Base-by-base conservation (phyloP, 1,140 invertebrate genomes). In the Drosophila orosa region DNA sequence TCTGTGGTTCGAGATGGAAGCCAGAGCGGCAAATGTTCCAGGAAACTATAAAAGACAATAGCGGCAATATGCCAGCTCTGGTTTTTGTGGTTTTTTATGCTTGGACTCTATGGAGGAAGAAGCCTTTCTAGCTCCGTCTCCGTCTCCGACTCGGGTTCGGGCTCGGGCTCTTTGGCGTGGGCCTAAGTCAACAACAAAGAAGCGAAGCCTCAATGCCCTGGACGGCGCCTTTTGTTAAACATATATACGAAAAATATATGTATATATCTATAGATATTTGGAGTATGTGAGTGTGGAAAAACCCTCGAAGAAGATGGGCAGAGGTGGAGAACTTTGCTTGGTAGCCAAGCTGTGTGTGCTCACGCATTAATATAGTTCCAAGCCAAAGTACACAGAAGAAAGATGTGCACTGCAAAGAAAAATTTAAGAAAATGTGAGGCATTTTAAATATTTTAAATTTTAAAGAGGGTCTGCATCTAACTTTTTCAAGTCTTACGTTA, bases 1-100 rank as follows among this genome's bases (percentile, higher is more conserved):
- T 29, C 37, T 42, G 33, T 35, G 44, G 47, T 42, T 35, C 33
- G 50, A 69, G 62, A 48, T 59, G 80, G 63, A 75, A 82, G 75
- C 74, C 62, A 35, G 50, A 74, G 63, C 72, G 55, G 75, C 75
- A 78, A 78, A 78, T 69, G 83, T 86, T 87, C 84, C 84, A 83
- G 83, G 83, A 87, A 87, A 89, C 83, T 87, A 87, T 87, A 87
- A 87, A 87, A 87, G 83, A 87, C 83, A 87, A 87, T 87, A 87
- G 83, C 65, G 84, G 84, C 83, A 89, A 87, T 89, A 89, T 89
- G 83, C 79, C 83, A 89, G 84, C 83, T 83, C 83, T 80, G 83
- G 75, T 80, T 87, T 80, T 89, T 87, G 83, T 89, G 83, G 83
- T 87, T 89, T 82, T 84, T 76, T 76, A 54, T 76, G 45, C 59